Conservation (phyloP, 2,797 vertebrate species). For the Aselliscus stoliczkanus region DNA sequence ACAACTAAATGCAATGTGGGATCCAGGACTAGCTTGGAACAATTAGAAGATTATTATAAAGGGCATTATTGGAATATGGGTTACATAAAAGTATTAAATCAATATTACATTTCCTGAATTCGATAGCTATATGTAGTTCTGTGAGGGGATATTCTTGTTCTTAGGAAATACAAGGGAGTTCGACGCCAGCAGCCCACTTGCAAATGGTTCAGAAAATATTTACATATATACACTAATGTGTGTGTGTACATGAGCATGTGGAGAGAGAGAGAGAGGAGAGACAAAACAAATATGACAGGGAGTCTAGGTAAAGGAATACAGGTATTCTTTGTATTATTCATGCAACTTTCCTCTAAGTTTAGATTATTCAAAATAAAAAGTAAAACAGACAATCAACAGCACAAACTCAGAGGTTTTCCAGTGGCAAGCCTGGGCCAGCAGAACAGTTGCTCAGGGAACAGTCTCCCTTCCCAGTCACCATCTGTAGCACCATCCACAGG, state of each 20-base stretch:
- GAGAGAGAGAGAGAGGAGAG: not conserved
- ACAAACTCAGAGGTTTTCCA: not conserved
- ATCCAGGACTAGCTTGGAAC: not conserved
- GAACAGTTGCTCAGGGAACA: not conserved
- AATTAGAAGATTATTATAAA: not conserved
- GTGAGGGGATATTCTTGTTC: not conserved
- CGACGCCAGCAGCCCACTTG: not conserved
- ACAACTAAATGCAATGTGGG: not conserved
- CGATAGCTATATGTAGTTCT: not conserved
- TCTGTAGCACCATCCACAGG: not conserved
- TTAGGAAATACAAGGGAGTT: not conserved
- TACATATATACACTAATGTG: not conserved
- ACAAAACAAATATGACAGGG: not conserved
- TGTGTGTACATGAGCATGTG: too few species aligned
- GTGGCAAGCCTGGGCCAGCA: not conserved
- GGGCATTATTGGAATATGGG: not conserved
- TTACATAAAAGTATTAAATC: not conserved
- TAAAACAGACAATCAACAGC: not conserved
- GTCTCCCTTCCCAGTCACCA: not conserved
- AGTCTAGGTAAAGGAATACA: not conserved
- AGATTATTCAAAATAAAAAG: not conserved
- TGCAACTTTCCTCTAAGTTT: not conserved
- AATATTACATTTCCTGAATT: not conserved
- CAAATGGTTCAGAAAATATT: not conserved
- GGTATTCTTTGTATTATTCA: not conserved